phyloP scores from a whole-genome alignment of 30 jellyfish, hydroid and myxozoan genomes.

The Aurelia coerulea region DNA sequence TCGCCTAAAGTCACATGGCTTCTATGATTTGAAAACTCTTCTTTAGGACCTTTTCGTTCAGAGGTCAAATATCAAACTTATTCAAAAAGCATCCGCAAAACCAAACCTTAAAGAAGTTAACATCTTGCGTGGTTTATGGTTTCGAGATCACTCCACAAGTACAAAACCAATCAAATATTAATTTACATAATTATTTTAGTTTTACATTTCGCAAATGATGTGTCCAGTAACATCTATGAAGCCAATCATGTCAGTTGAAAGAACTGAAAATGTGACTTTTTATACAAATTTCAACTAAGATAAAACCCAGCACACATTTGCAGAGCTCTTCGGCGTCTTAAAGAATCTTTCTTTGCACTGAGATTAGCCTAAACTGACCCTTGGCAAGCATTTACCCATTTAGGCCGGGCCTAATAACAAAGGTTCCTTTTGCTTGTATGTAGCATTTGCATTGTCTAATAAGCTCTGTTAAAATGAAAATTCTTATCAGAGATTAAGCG shows the following conservation, averaged over 20 bases:
- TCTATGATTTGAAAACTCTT: too few relatives aligned
- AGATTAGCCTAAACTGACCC: conserved; percentile 42
- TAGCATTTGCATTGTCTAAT: conserved; percentile 3
- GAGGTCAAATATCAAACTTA: too few relatives aligned
- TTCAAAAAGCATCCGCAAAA: too few relatives aligned
- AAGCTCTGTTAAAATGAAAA: conserved; percentile 32
- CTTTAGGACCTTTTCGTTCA: too few relatives aligned
- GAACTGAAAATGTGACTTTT: neutral
- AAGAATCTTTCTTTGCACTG: conserved; percentile 12
- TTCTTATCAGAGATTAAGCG: conserved; percentile 49
- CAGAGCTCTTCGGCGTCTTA: conserved; percentile 49
- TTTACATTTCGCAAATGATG: conserved; percentile 2
- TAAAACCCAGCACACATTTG: neutral
- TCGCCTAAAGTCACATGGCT: too few relatives aligned
- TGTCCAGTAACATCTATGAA: neutral
- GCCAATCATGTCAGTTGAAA: neutral
- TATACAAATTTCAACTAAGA: conserved; percentile 10
- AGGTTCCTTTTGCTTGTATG: conserved; percentile 33
- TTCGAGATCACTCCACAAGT: too few relatives aligned
- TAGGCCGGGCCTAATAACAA: conserved; percentile 13
- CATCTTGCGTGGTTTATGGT: too few relatives aligned
- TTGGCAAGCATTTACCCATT: conserved; percentile 26
- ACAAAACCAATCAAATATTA: neutral
- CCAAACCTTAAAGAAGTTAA: too few relatives aligned
- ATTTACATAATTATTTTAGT: neutral